Evolutionary conservation across 1,140 invertebrate genomes (phyloP), one percentile per base, ranked within the genome.

Genomic region (Orius laevigatus): DNA sequence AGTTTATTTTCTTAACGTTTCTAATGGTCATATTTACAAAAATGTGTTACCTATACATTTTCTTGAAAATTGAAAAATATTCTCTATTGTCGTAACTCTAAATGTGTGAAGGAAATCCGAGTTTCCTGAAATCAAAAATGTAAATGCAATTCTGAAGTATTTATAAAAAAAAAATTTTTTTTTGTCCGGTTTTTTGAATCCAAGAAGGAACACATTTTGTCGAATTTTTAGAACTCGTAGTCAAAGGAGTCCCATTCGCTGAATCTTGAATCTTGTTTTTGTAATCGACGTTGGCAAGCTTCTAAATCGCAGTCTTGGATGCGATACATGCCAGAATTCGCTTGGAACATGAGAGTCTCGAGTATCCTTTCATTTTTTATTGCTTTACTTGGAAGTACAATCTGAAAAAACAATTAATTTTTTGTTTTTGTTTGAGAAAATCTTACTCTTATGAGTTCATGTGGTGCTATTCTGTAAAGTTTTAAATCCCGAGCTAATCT

Each of bases 321-420:
- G 31, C 87, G 72, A 65, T 89, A 93, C 70, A 90, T 91, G 12
- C 89, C 89, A 1, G 85, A 79, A 62, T 90, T 90, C 31, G 88
- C 87, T 68, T 94, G 89, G 60, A 81, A 84, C 81, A 91, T 88
- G 18, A 94, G 68, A 0, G 89, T 94, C 64, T 91, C 87, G 51
- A 94, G 70, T 52, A 94, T 93, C 25, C 82, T 71, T 61, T 93
- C 87, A 63, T 94, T 90, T 59, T 84, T 89, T 54, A 93, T 90
- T 11, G 88, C 85, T 64, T 92, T 93, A 34, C 85, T 87, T 36
- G 88, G 89, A 53, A 93, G 66, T 34, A 94, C 88, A 55, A 90
- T 81, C 79, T 82, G 63, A 5, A 67, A 67, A 58, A 47, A 53
- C 2, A 18, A 45, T 33, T 4, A 42, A 19, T 3, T 4, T 16